Percentiles rank a stretch among this genome's conserved stretches.
Evolutionary conservation across 2,797 vertebrate genomes (phyloP).

Genomic region (Epinephelus awoara): DNA sequence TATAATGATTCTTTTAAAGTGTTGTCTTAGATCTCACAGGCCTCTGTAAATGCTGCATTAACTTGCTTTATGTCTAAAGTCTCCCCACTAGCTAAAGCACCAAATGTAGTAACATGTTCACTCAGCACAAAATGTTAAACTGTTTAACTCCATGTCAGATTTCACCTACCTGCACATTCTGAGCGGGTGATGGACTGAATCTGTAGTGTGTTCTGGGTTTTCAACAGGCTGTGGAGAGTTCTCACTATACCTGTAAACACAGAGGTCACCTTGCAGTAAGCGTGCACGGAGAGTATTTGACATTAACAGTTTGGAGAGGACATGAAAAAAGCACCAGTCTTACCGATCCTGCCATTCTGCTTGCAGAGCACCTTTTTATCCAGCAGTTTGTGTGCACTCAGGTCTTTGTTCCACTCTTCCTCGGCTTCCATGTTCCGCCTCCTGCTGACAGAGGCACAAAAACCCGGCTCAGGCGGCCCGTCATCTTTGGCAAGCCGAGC

Average conservation of each 20-base stretch:
- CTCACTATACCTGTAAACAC: conserved; percentile 71
- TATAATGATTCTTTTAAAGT: not conserved
- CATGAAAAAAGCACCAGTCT: not conserved
- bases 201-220: conserved; percentile 74
- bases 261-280: conserved; percentile 36
- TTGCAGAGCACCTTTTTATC: conserved; percentile 71
- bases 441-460: conserved; percentile 69
- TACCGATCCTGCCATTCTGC: conserved; percentile 70
- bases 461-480: conserved; percentile 47
- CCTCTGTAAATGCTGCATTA: not conserved
- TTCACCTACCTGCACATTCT: conserved; percentile 78
- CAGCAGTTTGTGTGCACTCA: conserved; percentile 62
- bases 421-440: conserved; percentile 82
- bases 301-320: too few relatives aligned
- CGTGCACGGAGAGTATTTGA: not conserved
- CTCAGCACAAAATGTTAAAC: too few relatives aligned
- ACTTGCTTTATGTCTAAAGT: not conserved
- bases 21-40: not conserved
- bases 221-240: conserved; percentile 78
- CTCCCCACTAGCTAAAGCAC: too few relatives aligned
- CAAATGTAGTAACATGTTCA: not conserved
- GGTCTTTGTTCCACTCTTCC: conserved; percentile 78
- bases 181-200: conserved; percentile 76
- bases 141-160: too few relatives aligned
- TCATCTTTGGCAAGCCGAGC: conserved; percentile 64